Evolutionary conservation across 2,888 invertebrate species (phyloP).

Genomic region (Aproaerema taeniolella): DNA sequence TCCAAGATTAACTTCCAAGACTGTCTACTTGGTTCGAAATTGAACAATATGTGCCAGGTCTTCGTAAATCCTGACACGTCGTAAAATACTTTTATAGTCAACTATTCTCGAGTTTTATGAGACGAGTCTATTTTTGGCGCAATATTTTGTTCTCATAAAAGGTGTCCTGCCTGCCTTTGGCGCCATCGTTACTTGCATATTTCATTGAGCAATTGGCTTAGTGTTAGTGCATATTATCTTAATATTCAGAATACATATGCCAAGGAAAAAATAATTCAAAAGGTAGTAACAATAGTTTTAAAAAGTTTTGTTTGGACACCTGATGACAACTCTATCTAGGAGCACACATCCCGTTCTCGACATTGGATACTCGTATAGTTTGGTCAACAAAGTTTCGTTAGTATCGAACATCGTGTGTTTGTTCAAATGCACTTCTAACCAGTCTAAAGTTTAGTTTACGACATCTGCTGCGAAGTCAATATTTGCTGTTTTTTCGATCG

Average conservation of each 20-base stretch:
- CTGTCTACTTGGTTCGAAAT: conserved; percentile 25
- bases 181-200: conserved; percentile 20
- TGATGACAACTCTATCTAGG: conserved; percentile 60
- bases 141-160: conserved; percentile 31
- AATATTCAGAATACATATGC: too few species aligned
- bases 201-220: conserved; percentile 12
- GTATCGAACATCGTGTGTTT: conserved; percentile 65
- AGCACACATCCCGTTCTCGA: conserved; percentile 41
- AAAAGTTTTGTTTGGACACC: conserved; percentile 47
- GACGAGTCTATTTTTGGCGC: conserved; percentile 39
- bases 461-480: conserved; percentile 75
- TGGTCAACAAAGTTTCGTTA: conserved; percentile 66
- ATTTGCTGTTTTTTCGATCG: conserved; percentile 61
- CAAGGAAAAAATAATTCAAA: background rate
- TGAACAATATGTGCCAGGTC: conserved; percentile 25
- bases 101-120: conserved; percentile 44
- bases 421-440: conserved; percentile 71
- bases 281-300: conserved; percentile 1
- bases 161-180: conserved; percentile 22
- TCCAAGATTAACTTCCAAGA: conserved; percentile 35
- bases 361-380: conserved; percentile 57
- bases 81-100: conserved; percentile 45
- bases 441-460: conserved; percentile 64
- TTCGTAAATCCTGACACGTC: conserved; percentile 42
- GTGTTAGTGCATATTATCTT: conserved; percentile 19